phyloP scores from a whole-genome alignment of 2,797 vertebrate species.

The Crocodylus rhombifer region DNA sequence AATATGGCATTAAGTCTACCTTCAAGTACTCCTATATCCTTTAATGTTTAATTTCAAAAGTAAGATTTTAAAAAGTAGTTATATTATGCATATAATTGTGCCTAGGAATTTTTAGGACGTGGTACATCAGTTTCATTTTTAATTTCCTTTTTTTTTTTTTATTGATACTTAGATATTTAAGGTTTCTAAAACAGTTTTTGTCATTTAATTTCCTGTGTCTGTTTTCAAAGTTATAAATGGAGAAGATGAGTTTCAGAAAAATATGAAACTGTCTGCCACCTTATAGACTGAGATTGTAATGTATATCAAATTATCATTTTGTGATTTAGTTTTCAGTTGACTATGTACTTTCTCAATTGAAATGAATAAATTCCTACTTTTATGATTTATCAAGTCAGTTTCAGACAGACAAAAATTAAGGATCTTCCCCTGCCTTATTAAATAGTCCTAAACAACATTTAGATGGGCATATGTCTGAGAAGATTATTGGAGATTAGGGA shows the following conservation, averaged over 20 bases:
- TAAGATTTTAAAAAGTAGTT: background rate
- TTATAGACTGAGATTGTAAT: background rate
- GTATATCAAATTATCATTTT: background rate
- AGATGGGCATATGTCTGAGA: background rate
- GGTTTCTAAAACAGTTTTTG: background rate
- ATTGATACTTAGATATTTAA: background rate
- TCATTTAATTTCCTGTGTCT: background rate
- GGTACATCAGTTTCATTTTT: background rate
- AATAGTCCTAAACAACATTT: background rate
- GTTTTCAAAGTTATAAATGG: background rate
- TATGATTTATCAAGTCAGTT: background rate
- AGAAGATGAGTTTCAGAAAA: background rate
- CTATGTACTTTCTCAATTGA: background rate
- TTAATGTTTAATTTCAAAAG: background rate
- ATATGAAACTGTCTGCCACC: background rate
- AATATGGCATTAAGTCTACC: too few relatives aligned
- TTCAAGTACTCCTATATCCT: background rate
- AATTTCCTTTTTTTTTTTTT: background rate
- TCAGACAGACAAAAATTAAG: background rate
- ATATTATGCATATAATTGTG: background rate
- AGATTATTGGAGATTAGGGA: background rate
- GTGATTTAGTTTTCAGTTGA: background rate
- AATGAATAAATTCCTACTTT: background rate
- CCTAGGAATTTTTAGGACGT: background rate
- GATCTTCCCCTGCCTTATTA: background rate